phyloP scores from a whole-genome alignment of 2,888 invertebrate species.

The Loripinus fragilis region DNA sequence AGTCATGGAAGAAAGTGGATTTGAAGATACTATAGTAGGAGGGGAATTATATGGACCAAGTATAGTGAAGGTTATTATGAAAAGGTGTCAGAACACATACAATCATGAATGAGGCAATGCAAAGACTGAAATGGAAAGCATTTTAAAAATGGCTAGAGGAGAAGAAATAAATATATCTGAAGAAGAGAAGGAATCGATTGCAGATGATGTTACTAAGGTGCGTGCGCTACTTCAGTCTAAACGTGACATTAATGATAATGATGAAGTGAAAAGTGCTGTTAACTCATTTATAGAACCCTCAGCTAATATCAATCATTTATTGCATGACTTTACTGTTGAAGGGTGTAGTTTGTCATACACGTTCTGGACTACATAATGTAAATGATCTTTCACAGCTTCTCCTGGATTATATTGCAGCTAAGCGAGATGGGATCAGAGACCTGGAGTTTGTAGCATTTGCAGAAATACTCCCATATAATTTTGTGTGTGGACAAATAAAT shows the following conservation, averaged over 20 bases:
- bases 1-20: slow-evolving; percentile 17
- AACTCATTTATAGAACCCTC: not conserved
- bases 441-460: slow-evolving; percentile 28
- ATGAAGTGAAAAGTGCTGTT: not conserved
- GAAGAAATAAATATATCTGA: not conserved
- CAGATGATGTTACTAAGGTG: not conserved
- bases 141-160: slow-evolving; percentile 16
- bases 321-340: slow-evolving; percentile 9
- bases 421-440: slow-evolving; percentile 17
- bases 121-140: slow-evolving; percentile 16
- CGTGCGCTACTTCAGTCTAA: slow-evolving; percentile 3
- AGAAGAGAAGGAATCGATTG: not conserved
- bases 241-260: not conserved
- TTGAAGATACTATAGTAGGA: slow-evolving; percentile 18
- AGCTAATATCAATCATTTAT: not conserved
- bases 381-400: slow-evolving; percentile 17
- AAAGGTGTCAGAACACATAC: slow-evolving; percentile 31
- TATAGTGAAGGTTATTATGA: slow-evolving; percentile 22
- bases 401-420: slow-evolving; percentile 24
- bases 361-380: slow-evolving; percentile 19
- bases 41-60: slow-evolving; percentile 24
- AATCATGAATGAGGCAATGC: slow-evolving; percentile 26
- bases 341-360: not conserved
- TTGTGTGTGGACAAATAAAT: slow-evolving; percentile 22
- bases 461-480: slow-evolving; percentile 25